Percentiles rank a stretch among this genome's conserved stretches.
Conservation (phyloP, 2,797 vertebrate species). For the Leptoclinus maculatus region DNA sequence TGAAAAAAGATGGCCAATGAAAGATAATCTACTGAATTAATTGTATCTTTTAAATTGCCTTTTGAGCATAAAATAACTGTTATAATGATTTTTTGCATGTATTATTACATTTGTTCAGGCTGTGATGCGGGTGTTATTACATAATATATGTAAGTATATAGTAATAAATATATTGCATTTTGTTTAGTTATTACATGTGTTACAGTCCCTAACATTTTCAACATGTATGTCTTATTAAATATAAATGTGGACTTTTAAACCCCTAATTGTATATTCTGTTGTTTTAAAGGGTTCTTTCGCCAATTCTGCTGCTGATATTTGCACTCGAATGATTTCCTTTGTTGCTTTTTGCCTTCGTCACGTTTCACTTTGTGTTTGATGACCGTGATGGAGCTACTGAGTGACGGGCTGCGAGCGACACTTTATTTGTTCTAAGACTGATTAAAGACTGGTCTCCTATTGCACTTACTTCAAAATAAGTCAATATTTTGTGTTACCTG, state of each 20-base stretch:
- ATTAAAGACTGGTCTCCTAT: no score
- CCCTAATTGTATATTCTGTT: conserved; percentile 32
- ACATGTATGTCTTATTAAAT: conserved; percentile 43
- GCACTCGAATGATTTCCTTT: conserved; percentile 11
- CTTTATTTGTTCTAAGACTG: no score
- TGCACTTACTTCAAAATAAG: conserved; percentile 12
- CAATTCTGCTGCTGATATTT: conserved; percentile 32
- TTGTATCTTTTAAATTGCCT: not conserved
- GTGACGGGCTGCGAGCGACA: conserved; percentile 22
- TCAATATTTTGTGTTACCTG: not conserved
- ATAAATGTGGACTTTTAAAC: conserved; percentile 29
- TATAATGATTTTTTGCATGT: not conserved
- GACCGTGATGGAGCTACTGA: conserved; percentile 16
- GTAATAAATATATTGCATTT: not conserved
- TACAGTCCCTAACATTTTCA: conserved; percentile 37
- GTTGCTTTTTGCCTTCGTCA: conserved; percentile 35
- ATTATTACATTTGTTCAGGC: not conserved
- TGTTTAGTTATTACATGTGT: not conserved
- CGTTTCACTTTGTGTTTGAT: conserved; percentile 34
- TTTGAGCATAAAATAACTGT: not conserved
- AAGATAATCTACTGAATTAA: not conserved
- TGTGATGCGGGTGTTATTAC: not conserved
- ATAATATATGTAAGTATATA: not conserved
- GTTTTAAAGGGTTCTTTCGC: conserved; percentile 27
- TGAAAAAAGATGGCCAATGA: not conserved